phyloP scores from a whole-genome alignment of 2,888 invertebrate genomes.

The Aphodius granarius region DNA sequence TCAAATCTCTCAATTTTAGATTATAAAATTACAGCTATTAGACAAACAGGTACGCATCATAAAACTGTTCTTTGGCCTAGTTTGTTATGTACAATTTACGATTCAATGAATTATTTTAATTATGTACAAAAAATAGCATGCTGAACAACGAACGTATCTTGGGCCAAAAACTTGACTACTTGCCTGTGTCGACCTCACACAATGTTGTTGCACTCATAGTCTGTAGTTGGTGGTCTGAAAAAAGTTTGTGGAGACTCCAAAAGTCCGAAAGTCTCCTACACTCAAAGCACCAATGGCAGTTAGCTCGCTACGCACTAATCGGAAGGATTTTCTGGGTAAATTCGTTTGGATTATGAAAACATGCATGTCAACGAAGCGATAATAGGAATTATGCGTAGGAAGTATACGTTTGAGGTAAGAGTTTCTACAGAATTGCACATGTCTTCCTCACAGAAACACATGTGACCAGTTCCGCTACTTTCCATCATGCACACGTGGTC shows the following conservation, averaged over 20 bases:
- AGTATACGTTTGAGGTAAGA: background rate
- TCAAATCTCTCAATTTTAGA: background rate
- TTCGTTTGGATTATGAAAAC: slow-evolving; percentile 25
- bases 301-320: slow-evolving; percentile 4
- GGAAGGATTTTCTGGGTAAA: slow-evolving; percentile 19
- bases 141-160: no score
- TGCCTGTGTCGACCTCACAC: no score
- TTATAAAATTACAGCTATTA: no score
- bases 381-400: background rate
- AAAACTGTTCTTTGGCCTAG: no score
- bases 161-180: no score
- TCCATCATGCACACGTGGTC: slow-evolving; percentile 99
- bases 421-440: slow-evolving; percentile 75
- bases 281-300: slow-evolving; percentile 1
- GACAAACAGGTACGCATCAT: no score
- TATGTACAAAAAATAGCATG: no score
- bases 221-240: no score
- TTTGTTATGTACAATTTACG: no score
- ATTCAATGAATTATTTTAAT: no score
- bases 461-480: slow-evolving; percentile 96
- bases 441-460: slow-evolving; percentile 98
- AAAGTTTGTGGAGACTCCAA: no score
- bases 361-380: slow-evolving; percentile 30
- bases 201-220: no score
- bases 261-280: background rate